A percentile compares a stretch with the other conserved stretches of the same genome.
Conservation (phyloP, 2,113 vertebrate species). For the Anser cygnoides region DNA sequence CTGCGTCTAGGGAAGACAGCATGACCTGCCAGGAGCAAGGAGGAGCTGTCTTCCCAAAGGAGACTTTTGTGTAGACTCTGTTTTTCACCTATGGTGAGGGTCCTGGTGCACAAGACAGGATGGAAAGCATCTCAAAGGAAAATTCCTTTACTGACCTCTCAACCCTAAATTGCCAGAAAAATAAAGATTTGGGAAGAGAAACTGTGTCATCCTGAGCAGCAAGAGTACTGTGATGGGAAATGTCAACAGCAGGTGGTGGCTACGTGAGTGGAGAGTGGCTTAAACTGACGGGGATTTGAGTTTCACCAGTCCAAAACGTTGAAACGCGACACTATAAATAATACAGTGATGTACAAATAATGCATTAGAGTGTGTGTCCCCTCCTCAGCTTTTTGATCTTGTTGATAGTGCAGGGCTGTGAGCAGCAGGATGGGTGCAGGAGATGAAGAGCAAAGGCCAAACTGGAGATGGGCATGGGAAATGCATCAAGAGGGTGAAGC, state of each 20-base stretch:
- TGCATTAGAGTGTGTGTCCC: not conserved
- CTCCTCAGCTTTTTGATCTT: not conserved
- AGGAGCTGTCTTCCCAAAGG: not conserved
- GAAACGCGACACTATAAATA: not conserved
- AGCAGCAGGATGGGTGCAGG: not conserved
- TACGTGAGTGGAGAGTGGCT: accelerated
- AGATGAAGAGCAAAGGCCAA: not conserved
- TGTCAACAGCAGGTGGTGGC: accelerated
- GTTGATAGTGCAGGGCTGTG: not conserved
- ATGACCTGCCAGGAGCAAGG: not conserved
- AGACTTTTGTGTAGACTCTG: not conserved
- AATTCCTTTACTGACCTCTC: not conserved
- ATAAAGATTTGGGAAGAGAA: not conserved
- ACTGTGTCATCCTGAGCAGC: not conserved
- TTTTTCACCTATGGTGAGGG: not conserved
- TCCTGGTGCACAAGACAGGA: not conserved
- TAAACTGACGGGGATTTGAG: not conserved
- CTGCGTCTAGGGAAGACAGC: not conserved
- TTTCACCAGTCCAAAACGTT: not conserved
- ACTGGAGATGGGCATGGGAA: accelerated
- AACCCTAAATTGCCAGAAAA: not conserved
- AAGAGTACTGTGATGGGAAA: too few relatives aligned
- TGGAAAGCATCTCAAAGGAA: not conserved
- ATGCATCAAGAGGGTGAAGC: not conserved
- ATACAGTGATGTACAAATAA: not conserved